phyloP scores from a whole-genome alignment of 2,797 vertebrate genomes.

The Gymnothorax reevesii region DNA sequence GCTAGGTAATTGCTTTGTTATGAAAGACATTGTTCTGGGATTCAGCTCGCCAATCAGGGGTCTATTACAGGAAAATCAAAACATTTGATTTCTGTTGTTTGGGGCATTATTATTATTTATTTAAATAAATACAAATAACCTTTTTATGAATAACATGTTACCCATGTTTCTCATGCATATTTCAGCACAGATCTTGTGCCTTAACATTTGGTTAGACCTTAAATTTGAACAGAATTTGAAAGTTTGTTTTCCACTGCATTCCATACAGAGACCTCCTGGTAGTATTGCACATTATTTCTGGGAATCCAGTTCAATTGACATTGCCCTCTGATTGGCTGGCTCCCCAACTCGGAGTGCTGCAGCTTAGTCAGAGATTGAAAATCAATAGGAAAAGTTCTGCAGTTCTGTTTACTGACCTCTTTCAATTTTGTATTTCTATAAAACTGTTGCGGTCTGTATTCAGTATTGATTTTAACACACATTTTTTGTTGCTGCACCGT shows the following conservation, averaged over 20 bases:
- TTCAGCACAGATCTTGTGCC: not conserved
- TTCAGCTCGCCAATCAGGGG: not conserved
- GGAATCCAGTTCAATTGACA: not conserved
- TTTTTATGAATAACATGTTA: not conserved
- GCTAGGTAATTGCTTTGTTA: not conserved
- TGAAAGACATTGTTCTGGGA: not conserved
- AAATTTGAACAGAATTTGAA: not conserved
- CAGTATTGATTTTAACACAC: slow-evolving; percentile 19
- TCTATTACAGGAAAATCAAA: not conserved
- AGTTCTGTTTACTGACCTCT: slow-evolving; percentile 12
- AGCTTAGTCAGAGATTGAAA: not conserved
- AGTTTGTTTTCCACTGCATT: not conserved
- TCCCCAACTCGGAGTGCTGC: not conserved
- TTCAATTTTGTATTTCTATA: not conserved
- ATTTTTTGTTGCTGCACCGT: not conserved
- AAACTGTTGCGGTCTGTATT: slow-evolving; percentile 7
- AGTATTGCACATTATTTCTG: not conserved
- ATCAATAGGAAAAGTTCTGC: slow-evolving; percentile 8
- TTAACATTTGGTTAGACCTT: not conserved
- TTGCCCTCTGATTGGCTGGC: not conserved
- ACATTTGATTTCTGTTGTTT: not conserved
- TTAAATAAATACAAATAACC: not conserved
- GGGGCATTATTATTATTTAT: not conserved
- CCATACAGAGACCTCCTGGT: not conserved
- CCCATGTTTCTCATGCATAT: not conserved